Evolutionary conservation across 2,113 vertebrate genomes (phyloP).

Genomic region (Haemorhous mexicanus): DNA sequence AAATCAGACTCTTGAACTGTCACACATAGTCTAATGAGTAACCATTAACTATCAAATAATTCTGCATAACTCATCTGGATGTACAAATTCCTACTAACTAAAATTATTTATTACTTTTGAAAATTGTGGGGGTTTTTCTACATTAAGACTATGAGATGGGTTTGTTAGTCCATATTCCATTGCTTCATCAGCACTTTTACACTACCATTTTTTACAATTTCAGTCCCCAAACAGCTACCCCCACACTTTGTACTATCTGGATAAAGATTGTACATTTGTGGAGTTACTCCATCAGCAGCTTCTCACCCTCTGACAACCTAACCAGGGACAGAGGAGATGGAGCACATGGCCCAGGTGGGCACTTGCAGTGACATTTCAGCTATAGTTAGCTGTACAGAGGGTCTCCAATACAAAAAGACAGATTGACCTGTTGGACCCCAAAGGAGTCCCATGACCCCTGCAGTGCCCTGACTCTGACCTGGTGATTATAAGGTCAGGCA

Average conservation of each 20-base stretch:
- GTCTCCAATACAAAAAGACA: not conserved
- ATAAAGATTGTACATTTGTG: not conserved
- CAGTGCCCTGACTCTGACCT: not conserved
- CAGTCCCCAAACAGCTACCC: not conserved
- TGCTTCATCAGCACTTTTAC: not conserved
- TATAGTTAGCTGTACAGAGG: not conserved
- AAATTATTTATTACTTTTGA: not conserved
- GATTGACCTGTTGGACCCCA: not conserved
- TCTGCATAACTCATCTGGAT: not conserved
- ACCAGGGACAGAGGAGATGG: not conserved
- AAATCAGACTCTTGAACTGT: not conserved
- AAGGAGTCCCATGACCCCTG: fast-evolving
- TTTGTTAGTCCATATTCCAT: not conserved
- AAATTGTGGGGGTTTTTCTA: not conserved
- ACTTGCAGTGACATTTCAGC: not conserved
- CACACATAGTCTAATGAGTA: not conserved
- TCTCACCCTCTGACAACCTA: not conserved
- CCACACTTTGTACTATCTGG: not conserved
- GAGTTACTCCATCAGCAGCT: not conserved
- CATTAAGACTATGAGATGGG: not conserved
- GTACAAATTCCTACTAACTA: not conserved
- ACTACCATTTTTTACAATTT: not conserved
- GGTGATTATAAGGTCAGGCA: not conserved
- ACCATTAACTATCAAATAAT: not conserved
- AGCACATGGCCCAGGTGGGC: fast-evolving